phyloP scores from a whole-genome alignment of 2,888 invertebrate species.

The Tricholauxania praeusta region DNA sequence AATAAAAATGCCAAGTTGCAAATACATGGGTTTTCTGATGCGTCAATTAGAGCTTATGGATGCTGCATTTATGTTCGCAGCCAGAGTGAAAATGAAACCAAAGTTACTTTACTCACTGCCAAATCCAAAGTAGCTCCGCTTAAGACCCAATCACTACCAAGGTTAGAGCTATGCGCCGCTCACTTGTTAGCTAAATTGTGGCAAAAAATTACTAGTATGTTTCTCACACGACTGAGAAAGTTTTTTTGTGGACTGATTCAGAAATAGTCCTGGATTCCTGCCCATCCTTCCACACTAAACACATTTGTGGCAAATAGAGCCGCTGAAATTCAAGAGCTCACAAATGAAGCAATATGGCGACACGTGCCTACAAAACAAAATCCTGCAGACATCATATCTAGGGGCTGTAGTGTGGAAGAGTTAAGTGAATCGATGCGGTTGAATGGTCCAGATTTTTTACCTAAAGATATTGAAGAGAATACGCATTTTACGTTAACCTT shows the following conservation, averaged over 20 bases:
- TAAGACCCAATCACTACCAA: too few relatives aligned
- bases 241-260: too few relatives aligned
- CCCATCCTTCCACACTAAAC: too few relatives aligned
- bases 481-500: too few relatives aligned
- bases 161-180: too few relatives aligned
- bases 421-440: not conserved
- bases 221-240: too few relatives aligned
- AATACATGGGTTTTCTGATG: constrained; percentile 43
- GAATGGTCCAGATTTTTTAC: not conserved
- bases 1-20: constrained; percentile 17
- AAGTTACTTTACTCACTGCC: constrained; percentile 25
- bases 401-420: constrained; percentile 7
- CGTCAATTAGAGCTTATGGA: constrained; percentile 37
- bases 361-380: constrained; percentile 12
- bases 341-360: constrained; percentile 5
- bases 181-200: too few relatives aligned
- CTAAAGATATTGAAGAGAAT: not conserved
- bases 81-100: not conserved
- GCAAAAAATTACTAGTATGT: too few relatives aligned
- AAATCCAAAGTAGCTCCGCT: constrained; percentile 41
- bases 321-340: constrained; percentile 16
- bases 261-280: too few relatives aligned
- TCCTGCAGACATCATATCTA: not conserved
- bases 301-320: constrained; percentile 37
- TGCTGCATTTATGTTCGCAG: constrained; percentile 21